Percentiles rank a stretch among this genome's conserved stretches.
These are phyloP conservation scores for Capitulum mitella DNA, from an alignment of 2,888 invertebrate genomes.

Conservation along the genomic window DNA sequence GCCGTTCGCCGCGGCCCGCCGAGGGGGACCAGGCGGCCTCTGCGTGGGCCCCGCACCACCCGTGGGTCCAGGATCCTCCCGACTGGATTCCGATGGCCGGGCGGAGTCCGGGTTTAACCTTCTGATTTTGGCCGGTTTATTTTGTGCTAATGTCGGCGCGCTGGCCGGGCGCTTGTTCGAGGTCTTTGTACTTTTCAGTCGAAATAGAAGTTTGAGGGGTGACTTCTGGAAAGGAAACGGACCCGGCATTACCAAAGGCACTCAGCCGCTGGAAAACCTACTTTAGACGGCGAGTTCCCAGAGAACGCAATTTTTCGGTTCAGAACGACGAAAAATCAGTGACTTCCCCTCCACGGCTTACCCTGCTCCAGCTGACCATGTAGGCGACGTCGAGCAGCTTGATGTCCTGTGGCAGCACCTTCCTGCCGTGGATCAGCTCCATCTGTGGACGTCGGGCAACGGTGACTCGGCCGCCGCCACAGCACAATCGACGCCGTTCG, in stretches of 20 bases:
- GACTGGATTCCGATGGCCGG: not conserved
- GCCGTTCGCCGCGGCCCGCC: no score
- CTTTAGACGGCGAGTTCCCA: no score
- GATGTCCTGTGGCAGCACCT: not conserved
- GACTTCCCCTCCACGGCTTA: no score
- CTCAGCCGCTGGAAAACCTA: no score
- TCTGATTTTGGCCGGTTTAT: not conserved
- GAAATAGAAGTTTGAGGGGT: not conserved
- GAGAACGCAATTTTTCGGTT: no score
- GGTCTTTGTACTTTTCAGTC: not conserved
- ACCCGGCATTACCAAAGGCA: not conserved
- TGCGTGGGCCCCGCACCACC: no score
- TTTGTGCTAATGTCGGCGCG: not conserved
- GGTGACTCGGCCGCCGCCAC: no score
- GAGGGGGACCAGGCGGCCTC: no score
- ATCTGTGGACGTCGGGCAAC: not conserved
- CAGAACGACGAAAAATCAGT: no score
- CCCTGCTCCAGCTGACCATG: slow-evolving; percentile 7
- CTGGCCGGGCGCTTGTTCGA: not conserved
- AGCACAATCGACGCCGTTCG: no score
- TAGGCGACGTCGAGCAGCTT: not conserved
- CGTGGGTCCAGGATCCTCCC: no score
- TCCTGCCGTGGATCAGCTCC: not conserved
- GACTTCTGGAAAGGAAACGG: not conserved
- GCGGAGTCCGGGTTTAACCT: not conserved